A percentile compares a stretch with the other conserved stretches of the same genome.
Evolutionary conservation across 53 echinoderm and acorn worm genomes (phyloP).

Genomic region (Astropecten irregularis): DNA sequence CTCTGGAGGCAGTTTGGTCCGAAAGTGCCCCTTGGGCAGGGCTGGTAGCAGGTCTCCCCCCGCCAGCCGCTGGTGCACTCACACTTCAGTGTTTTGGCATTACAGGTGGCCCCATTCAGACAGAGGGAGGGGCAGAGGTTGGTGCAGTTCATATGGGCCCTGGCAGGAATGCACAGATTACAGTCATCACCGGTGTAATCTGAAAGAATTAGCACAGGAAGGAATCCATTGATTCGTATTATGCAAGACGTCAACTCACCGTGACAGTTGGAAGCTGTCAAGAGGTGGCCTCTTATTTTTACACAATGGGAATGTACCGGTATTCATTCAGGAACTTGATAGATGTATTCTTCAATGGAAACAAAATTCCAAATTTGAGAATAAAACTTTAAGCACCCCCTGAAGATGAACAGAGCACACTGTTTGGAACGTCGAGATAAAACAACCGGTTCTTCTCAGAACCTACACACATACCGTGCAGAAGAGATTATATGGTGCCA

Average conservation of each 20-base stretch:
- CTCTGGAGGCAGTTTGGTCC: slow-evolving; percentile 29
- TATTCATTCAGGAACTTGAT: too few relatives aligned
- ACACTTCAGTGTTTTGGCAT: slow-evolving; percentile 27
- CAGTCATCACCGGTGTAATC: slow-evolving; percentile 55
- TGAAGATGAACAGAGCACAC: too few relatives aligned
- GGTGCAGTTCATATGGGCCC: slow-evolving; percentile 10
- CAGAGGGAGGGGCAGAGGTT: slow-evolving; percentile 28
- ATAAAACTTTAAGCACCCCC: too few relatives aligned
- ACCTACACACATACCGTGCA: too few relatives aligned
- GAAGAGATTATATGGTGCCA: too few relatives aligned
- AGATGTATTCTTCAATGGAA: too few relatives aligned
- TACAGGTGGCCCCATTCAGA: slow-evolving; percentile 34
- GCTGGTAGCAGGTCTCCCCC: slow-evolving; percentile 40
- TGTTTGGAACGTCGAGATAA: too few relatives aligned
- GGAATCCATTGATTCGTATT: neutral
- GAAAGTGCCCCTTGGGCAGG: slow-evolving; percentile 32
- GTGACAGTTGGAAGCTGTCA: neutral
- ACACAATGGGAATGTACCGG: too few relatives aligned
- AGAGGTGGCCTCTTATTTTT: too few relatives aligned
- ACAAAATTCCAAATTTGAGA: too few relatives aligned
- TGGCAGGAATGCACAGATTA: slow-evolving; percentile 35
- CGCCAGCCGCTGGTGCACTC: slow-evolving; percentile 43
- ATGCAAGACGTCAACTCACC: neutral
- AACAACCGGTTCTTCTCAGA: too few relatives aligned
- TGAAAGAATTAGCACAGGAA: neutral